Percentiles rank a stretch among this genome's conserved stretches.
Evolutionary conservation across 2,797 vertebrate genomes (phyloP).

Genomic region (Chaetodon trifasciatus): DNA sequence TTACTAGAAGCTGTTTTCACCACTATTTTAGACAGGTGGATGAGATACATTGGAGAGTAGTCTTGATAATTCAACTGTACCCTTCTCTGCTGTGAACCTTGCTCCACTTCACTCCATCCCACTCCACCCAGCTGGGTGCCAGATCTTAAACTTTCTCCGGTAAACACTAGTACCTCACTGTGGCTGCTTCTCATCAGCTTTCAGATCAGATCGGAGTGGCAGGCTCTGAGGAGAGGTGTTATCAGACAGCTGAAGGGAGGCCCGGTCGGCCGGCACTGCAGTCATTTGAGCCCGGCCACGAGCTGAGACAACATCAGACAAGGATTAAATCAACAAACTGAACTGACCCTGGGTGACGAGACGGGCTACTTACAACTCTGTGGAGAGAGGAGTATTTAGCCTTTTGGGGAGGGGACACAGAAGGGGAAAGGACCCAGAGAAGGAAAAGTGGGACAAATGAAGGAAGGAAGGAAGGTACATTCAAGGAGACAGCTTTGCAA

Average conservation of each 20-base stretch:
- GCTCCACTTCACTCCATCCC: conserved; percentile 18
- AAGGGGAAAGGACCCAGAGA: neutral
- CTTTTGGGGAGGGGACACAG: conserved; percentile 18
- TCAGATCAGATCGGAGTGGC: conserved; percentile 70
- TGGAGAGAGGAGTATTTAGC: conserved; percentile 58
- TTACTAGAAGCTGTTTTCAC: neutral
- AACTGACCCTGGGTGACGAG: conserved; percentile 66
- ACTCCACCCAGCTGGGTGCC: conserved; percentile 42
- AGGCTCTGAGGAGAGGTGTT: conserved; percentile 62
- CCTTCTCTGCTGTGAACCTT: conserved; percentile 15
- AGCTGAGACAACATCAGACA: conserved; percentile 80
- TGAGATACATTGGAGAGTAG: neutral
- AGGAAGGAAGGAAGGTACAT: conserved; percentile 9
- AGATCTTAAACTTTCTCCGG: conserved; percentile 48
- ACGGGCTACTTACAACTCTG: conserved; percentile 65
- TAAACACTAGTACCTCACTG: conserved; percentile 51
- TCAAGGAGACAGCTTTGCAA: conserved; percentile 29
- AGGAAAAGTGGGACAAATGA: conserved; percentile 18
- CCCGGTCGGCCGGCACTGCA: conserved; percentile 37
- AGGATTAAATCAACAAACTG: conserved; percentile 80
- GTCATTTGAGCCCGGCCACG: conserved; percentile 64
- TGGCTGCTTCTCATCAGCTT: conserved; percentile 69
- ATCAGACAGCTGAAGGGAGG: conserved; percentile 66
- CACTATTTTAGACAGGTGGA: neutral
- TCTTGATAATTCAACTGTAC: conserved; percentile 9